Conservation (phyloP, 2,113 vertebrate genomes). For the Prunella himalayana region DNA sequence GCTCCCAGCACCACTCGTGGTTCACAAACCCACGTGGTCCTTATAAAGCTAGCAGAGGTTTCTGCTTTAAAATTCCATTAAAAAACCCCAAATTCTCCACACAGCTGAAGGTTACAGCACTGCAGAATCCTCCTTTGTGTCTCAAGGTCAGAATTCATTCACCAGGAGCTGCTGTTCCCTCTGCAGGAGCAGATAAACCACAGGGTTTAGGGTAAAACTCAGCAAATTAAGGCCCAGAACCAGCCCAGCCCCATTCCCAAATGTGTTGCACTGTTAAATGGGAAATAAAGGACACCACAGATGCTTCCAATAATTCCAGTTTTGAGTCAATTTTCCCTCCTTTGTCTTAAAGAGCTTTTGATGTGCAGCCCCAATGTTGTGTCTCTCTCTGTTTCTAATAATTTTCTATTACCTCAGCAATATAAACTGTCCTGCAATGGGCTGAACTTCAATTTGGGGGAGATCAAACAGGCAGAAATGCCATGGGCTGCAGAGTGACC, state of each 20-base stretch:
- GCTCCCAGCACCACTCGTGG: background rate
- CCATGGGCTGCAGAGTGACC: background rate
- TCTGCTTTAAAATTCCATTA: background rate
- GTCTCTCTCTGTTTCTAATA: conserved; percentile 71
- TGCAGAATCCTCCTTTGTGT: conserved; percentile 6
- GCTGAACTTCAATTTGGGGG: conserved; percentile 41
- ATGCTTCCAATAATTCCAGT: conserved; percentile 65
- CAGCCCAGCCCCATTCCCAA: conserved; percentile 23
- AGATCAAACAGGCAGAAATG: conserved; percentile 64
- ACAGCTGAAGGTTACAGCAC: background rate
- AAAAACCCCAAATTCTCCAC: background rate
- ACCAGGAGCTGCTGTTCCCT: background rate
- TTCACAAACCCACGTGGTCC: background rate
- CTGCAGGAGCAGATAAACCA: background rate
- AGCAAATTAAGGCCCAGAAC: background rate
- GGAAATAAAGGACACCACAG: conserved; percentile 58
- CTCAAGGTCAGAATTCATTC: background rate
- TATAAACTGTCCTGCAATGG: conserved; percentile 62
- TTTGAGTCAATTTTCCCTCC: conserved; percentile 58
- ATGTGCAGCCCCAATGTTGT: conserved; percentile 61
- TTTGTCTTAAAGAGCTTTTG: conserved; percentile 71
- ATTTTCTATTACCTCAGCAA: conserved; percentile 70
- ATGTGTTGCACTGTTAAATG: conserved; percentile 21
- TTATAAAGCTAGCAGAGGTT: background rate
- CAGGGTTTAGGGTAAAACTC: background rate